Evolutionary conservation across 2,797 vertebrate genomes (phyloP), one percentile per base, ranked within the genome.

Genomic region (Myotis daubentonii): DNA sequence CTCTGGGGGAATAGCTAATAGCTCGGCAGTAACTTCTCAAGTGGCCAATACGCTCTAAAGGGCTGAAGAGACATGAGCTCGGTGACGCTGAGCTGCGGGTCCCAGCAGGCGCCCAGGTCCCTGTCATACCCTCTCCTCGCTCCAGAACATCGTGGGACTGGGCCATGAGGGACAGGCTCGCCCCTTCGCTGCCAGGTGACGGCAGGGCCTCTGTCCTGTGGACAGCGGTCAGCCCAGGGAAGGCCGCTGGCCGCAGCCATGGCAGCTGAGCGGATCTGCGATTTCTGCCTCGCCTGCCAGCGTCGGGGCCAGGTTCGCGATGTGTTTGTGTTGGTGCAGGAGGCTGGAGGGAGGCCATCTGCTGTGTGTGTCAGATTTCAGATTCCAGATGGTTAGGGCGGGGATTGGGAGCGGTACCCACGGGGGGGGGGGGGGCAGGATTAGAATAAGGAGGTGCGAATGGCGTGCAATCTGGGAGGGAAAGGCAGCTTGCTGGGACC

Each of bases 371-470:
- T 96, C 96, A 79, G 96, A 96, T 93, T 97, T 96, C 97, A 97
- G 97, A 95, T 91, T 96, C 97, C 97, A 94, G 93, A 95, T 93
- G 96, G 96, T 97, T 96, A 95, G 49, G 94, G 97, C 95, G 49
- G 94, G 88, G 94, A 65, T 96, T 96, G 96, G 97, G 97, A 97
- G 97, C 95, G 96, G 96, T 88, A 97, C 76, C 96, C 96, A 53
- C 95, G 96, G 44, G 44, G 11, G 10, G 2, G 44, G 44, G 92
- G 96, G 97, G 97, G 93, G 93, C 93, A 92, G 97, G 98, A 97
- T 98, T 97, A 97, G 97, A 98, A 98, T 98, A 98, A 98, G 98
- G 98, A 98, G 98, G 98, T 97, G 98, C 97, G 97, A 98, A 98
- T 96, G 97, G 97, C 55, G 92, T 97, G 94, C 96, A 96, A 92